Evolutionary conservation across 2,797 vertebrate species (phyloP).

Genomic region (Crenuchus spilurus): DNA sequence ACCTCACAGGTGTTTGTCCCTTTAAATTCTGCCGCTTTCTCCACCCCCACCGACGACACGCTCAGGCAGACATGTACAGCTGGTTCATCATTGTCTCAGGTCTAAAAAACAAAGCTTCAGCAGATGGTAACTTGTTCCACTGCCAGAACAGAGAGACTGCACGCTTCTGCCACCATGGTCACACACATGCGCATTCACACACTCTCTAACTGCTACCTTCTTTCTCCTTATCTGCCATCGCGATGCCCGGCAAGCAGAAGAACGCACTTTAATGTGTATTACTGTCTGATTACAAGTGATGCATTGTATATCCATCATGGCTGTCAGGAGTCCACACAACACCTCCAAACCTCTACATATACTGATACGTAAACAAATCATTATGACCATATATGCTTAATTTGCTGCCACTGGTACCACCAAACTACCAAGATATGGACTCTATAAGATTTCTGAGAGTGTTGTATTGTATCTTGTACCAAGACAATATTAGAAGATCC

Average conservation of each 20-base stretch:
- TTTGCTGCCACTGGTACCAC: too few relatives aligned
- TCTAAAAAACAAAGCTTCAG: conserved; percentile 57
- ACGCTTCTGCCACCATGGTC: conserved; percentile 42
- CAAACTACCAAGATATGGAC: too few relatives aligned
- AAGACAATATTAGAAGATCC: too few relatives aligned
- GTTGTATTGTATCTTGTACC: too few relatives aligned
- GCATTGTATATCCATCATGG: too few relatives aligned
- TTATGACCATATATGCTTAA: too few relatives aligned
- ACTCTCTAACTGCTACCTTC: conserved; percentile 59
- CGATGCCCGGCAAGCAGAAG: not conserved
- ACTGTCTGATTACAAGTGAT: not conserved
- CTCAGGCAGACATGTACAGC: conserved; percentile 49
- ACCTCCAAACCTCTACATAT: too few relatives aligned
- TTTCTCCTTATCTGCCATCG: conserved; percentile 52
- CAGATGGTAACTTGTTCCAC: conserved; percentile 54
- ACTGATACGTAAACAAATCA: too few relatives aligned
- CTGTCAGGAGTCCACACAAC: too few relatives aligned
- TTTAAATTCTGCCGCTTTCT: conserved; percentile 41
- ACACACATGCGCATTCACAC: conserved; percentile 46
- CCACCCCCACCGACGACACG: conserved; percentile 25
- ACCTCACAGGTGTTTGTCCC: conserved; percentile 47
- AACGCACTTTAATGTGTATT: not conserved
- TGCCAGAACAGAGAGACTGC: conserved; percentile 48
- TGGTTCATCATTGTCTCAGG: conserved; percentile 57
- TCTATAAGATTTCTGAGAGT: too few relatives aligned